A percentile compares a stretch with the other conserved stretches of the same genome.
Conservation (phyloP, 2,888 invertebrate genomes). For the Mythimna ferrago region DNA sequence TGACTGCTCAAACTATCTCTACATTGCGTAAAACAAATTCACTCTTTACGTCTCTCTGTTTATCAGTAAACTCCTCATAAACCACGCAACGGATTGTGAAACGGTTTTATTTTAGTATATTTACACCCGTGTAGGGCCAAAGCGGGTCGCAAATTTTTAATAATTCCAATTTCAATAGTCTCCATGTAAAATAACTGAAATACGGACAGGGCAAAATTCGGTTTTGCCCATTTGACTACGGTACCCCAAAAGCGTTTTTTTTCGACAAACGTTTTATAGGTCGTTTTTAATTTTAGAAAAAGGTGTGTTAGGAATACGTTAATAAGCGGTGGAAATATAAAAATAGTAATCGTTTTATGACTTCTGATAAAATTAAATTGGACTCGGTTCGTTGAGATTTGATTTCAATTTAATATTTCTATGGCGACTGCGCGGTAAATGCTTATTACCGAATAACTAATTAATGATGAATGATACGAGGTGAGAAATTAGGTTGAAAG, state of each 20-base stretch:
- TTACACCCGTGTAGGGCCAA: too few species aligned
- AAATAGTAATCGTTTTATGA: slow-evolving; percentile 38
- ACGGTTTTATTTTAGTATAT: too few species aligned
- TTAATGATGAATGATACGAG: slow-evolving; percentile 1
- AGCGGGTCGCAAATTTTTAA: too few species aligned
- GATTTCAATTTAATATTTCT: slow-evolving; percentile 35
- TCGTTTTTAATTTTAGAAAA: slow-evolving; percentile 55
- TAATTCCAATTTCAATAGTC: neutral
- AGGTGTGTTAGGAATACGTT: slow-evolving; percentile 53
- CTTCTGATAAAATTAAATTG: slow-evolving; percentile 39
- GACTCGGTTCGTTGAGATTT: slow-evolving; percentile 40
- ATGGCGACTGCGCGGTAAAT: slow-evolving; percentile 2
- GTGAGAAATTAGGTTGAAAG: neutral
- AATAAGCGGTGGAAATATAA: slow-evolving; percentile 35
- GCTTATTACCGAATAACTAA: slow-evolving; percentile 28
- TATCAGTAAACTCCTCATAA: too few species aligned
- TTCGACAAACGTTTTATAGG: slow-evolving; percentile 45
- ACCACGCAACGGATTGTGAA: too few species aligned
- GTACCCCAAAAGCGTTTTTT: slow-evolving; percentile 43
- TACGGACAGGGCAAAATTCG: neutral
- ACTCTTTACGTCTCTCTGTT: too few species aligned
- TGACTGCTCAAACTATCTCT: too few species aligned
- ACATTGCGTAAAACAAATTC: too few species aligned
- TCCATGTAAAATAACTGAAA: neutral
- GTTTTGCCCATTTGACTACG: neutral